phyloP scores from a whole-genome alignment of 2,888 invertebrate species.

The Holacanthella duospinosa region DNA sequence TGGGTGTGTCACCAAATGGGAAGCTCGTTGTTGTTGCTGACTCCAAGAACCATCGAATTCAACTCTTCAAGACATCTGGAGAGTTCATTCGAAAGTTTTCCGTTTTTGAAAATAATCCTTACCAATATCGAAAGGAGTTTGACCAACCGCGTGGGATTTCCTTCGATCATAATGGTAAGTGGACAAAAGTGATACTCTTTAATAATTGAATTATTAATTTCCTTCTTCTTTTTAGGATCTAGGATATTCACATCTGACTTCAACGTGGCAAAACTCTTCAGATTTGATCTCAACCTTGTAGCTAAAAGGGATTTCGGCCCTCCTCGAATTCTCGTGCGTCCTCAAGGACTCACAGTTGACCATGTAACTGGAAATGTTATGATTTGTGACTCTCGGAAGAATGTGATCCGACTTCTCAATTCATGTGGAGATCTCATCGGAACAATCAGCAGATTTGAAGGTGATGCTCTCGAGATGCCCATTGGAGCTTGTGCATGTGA shows the following conservation, averaged over 20 bases:
- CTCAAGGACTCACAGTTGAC: not conserved
- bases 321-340: not conserved
- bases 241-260: too few relatives aligned
- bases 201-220: too few relatives aligned
- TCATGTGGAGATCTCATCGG: too few relatives aligned
- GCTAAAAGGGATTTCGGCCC: not conserved
- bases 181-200: too few relatives aligned
- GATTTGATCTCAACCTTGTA: not conserved
- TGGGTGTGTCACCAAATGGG: constrained; percentile 10
- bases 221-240: too few relatives aligned
- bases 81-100: constrained; percentile 19
- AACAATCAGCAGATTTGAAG: too few relatives aligned
- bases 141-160: constrained; percentile 20
- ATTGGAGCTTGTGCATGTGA: too few relatives aligned
- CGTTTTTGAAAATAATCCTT: constrained; percentile 18
- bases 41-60: constrained; percentile 21
- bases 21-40: constrained; percentile 18
- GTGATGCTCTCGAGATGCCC: too few relatives aligned
- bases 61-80: constrained; percentile 17
- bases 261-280: not conserved
- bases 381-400: not conserved
- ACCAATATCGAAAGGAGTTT: constrained; percentile 16
- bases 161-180: constrained; percentile 17
- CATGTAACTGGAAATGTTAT: not conserved
- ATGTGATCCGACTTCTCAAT: too few relatives aligned